Evolutionary conservation across 2,888 invertebrate genomes (phyloP).

Genomic region (Callyntrura guangdongensis): DNA sequence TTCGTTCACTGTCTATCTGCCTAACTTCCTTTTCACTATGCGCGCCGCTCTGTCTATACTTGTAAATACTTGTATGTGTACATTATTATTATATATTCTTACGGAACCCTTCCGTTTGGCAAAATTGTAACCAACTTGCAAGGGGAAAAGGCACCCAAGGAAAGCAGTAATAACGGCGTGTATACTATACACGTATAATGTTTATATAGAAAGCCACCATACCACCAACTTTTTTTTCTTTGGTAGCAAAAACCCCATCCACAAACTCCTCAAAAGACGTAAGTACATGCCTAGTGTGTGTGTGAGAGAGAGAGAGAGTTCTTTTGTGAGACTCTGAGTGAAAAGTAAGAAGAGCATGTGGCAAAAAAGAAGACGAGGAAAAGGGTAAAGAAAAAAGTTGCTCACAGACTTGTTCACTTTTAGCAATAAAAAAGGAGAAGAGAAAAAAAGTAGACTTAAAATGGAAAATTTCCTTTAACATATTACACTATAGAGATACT

Average conservation of each 20-base stretch:
- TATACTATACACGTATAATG: constrained; percentile 23
- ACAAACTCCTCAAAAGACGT: not conserved
- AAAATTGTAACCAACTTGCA: not conserved
- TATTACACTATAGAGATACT: constrained; percentile 11
- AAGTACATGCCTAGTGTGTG: constrained; percentile 2
- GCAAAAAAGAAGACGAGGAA: constrained; percentile 13
- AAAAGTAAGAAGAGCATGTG: constrained; percentile 21
- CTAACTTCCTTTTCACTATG: not conserved
- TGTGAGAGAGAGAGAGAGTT: no score
- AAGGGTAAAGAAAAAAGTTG: constrained; percentile 32
- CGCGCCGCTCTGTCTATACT: not conserved
- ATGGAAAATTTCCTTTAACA: constrained; percentile 31
- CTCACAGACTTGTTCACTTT: constrained; percentile 47
- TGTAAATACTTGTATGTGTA: not conserved
- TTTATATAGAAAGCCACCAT: constrained; percentile 18
- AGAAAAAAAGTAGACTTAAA: constrained; percentile 32
- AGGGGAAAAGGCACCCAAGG: not conserved
- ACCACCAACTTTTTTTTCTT: constrained; percentile 27
- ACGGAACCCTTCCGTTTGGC: not conserved
- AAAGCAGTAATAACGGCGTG: not conserved
- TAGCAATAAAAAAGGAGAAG: constrained; percentile 21
- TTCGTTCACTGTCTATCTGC: not conserved
- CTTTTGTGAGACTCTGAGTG: constrained; percentile 46
- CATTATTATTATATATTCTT: not conserved
- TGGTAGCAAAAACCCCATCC: not conserved